Base-by-base conservation (phyloP, 2,797 vertebrate genomes). In the Rhinophrynus dorsalis region DNA sequence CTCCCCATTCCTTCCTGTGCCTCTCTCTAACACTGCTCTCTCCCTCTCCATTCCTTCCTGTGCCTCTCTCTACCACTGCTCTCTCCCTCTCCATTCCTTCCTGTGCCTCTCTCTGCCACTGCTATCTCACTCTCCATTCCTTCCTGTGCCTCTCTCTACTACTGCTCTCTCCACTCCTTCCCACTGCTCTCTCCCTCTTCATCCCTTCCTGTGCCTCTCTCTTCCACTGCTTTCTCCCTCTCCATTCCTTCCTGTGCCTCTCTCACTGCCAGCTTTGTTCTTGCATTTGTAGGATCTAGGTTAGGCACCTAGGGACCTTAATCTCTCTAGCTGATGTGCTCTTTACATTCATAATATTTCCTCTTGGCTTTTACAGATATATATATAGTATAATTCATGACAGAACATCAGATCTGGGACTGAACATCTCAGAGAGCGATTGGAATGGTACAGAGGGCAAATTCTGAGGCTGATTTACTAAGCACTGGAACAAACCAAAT, bases 261-360 rank as follows among this genome's bases (percentile, higher is more conserved):
- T 57, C 33, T 40, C 21, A 20, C 32, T 56, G 42, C 26, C 44
- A 65, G 61, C 8, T 55, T 21, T 51, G 54, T 52, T 63, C 40
- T 13, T 50, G 57, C 35, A 44, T 30, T 52, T 59, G 26, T 56
- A 59, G 69, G 69, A 73, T 73, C 69, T 73, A 55, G 69, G 69
- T 73, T 73, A 73, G 54, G 62, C 66, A 54, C 55, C 69, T 73
- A 35, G 69, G 69, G 69, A 73, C 33, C 37, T 52, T 54, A 11
- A 11, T 58, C 55, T 58, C 38, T 44, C 33, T 15, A 45, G 23
- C 30, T n/a, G 68, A 58, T 21, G 27, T 27, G 13, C 21, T 44
- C 24, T 51, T 27, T 50, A 52, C 55, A 24, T 58, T 33, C 69
- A 66, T 59, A 44, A 59, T 15, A 33, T 66, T 42, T 51, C 55